Evolutionary conservation across 2,113 vertebrate genomes (phyloP), one percentile per base, ranked within the genome.

Genomic region (Pseudopipra pipra): DNA sequence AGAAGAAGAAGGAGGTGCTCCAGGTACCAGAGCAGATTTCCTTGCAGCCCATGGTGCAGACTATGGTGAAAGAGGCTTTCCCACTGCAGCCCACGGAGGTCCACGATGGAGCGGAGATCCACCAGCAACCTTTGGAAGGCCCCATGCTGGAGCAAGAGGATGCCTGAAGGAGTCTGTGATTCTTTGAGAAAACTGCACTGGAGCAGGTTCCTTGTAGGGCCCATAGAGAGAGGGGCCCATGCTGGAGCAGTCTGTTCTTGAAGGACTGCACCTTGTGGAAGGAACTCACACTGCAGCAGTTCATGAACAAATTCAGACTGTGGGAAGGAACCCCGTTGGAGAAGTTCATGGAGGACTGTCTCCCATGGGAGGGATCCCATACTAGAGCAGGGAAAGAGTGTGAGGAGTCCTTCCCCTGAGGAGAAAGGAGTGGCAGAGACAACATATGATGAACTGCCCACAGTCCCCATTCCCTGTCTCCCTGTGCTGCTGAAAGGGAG

Each of bases 321-420:
- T 31, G 0, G 1, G 19, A 67, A 61, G 41, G 37, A 73, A 7
- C 17, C 20, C 11, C 3, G 2, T 3, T 31, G 20, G 17, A 44
- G 14, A 78, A 73, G 6, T 22, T 43, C 2, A 13, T n/a, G 31
- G 20, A 70, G 16, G 14, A 44, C 41, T n/a, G 13, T 37, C 13
- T 44, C 8, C 19, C 11, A 22, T 23, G 14, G 24, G 33, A 67
- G 33, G 31, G 23, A 46, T 67, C 10, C 8, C 14, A 20, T 52
- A 20, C 8, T 28, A 16, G 19, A 49, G 8, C 20, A 55, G 23
- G n/a, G 6, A 35, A 73, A 73, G 39, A 33, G 15, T 19, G 23
- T 58, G 23, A 59, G 22, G 12, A 67, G 6, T 27, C 22, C 33
- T 58, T 73, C 22, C 12, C 33, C 61, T 37, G 44, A 49, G n/a